Evolutionary conservation across 2,888 invertebrate species (phyloP), one percentile per base, ranked within the genome.

Genomic region (Tuta absoluta): DNA sequence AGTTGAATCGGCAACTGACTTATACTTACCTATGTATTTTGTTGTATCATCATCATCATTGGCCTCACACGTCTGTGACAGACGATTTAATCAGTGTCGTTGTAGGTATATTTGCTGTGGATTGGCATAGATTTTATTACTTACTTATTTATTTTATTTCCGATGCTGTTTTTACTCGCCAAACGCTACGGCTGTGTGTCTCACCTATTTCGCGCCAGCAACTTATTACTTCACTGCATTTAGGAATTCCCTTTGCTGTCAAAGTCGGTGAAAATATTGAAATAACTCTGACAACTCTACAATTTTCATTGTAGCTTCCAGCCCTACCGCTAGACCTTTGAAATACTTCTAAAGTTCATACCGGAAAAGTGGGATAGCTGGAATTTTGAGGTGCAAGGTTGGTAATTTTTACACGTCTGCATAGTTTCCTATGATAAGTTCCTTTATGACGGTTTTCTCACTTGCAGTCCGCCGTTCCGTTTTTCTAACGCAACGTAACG

Each of bases 171-270:
- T 11, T 24, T 11, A 19, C 23, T 59, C 14, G 19, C 24, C 45
- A 21, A 3, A n/a, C 59, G 12, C 19, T 7, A 10, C 0, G 45
- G 1, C 68, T 11, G 68, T 83, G 63, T 77, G 74, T 77, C 70
- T 48, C 74, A 38, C 37, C 38, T 49, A 57, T 70, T 68, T 73
- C 76, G 75, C 75, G 78, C 77, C 71, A 74, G 78, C 73, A 81
- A 83, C 89, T 87, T 89, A 90, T 90, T 90, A 90, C 89, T 89
- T 85, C 79, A 77, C 80, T 82, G 84, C 85, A 84, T 85, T 89
- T 85, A 86, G 81, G 79, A 81, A 88, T 89, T 90, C 89, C 78
- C 83, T 89, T 87, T 91, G 85, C 81, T 77, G 77, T 81, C 81
- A 84, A 85, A 85, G 79, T 81, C 75, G 73, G 74, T 73, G 81